Evolutionary conservation across 2,888 invertebrate species (phyloP).

Genomic region (Drosophila anomelani): DNA sequence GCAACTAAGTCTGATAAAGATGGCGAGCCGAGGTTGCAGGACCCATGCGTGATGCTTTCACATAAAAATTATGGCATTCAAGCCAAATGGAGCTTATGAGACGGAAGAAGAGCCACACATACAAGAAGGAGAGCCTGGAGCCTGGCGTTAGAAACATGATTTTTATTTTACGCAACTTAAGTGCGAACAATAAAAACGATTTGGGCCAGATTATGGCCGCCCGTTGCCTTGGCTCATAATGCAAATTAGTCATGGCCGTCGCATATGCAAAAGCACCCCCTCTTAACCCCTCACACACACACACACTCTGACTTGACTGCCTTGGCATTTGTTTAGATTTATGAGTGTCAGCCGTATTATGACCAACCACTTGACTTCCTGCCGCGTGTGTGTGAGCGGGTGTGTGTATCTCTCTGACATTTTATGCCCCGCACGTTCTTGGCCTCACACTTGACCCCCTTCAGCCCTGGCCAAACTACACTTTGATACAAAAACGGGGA

Average conservation of each 20-base stretch:
- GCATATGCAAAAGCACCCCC: slow-evolving; percentile 67
- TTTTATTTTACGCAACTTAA: slow-evolving; percentile 84
- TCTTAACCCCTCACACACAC: not conserved
- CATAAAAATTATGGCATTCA: slow-evolving; percentile 79
- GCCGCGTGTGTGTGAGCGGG: slow-evolving; percentile 73
- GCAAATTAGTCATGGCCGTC: slow-evolving; percentile 80
- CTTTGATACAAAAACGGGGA: not conserved
- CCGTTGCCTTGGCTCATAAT: slow-evolving; percentile 63
- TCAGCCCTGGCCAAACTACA: not conserved
- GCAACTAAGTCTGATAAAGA: slow-evolving; percentile 73
- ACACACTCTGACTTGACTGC: slow-evolving; percentile 38
- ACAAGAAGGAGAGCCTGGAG: slow-evolving; percentile 11
- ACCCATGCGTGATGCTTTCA: slow-evolving; percentile 77
- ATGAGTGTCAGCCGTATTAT: slow-evolving; percentile 78
- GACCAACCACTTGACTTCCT: slow-evolving; percentile 81
- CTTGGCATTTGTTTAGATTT: slow-evolving; percentile 76
- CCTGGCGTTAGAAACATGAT: slow-evolving; percentile 82
- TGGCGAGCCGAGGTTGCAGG: slow-evolving; percentile 13
- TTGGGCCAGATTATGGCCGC: slow-evolving; percentile 76
- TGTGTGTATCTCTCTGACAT: slow-evolving; percentile 55
- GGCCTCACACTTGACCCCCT: slow-evolving; percentile 13
- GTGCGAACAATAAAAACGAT: slow-evolving; percentile 83
- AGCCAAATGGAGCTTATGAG: slow-evolving; percentile 77
- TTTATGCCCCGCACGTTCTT: slow-evolving; percentile 69
- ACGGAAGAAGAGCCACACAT: slow-evolving; percentile 21